phyloP scores from a whole-genome alignment of 2,797 vertebrate genomes.

The Gymnocypris eckloni region DNA sequence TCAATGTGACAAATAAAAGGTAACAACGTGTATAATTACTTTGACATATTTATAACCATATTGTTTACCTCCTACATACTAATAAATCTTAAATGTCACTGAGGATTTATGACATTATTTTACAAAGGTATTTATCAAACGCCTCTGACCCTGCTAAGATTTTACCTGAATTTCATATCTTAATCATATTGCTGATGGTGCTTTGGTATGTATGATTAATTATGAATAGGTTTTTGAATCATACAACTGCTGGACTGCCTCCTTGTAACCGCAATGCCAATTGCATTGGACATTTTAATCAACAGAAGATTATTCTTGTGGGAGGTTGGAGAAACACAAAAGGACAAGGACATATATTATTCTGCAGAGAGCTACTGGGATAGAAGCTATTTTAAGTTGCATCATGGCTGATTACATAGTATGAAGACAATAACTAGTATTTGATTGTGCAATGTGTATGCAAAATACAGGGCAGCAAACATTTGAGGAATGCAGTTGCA shows the following conservation, averaged over 20 bases:
- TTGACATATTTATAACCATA: neutral
- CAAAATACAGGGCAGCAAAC: neutral
- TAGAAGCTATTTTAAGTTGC: conserved; percentile 6
- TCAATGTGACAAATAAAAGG: conserved; percentile 7
- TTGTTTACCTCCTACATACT: conserved; percentile 7
- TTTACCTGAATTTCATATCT: conserved; percentile 20
- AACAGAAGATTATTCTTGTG: conserved; percentile 16
- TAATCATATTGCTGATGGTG: neutral
- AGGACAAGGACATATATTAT: conserved; percentile 9
- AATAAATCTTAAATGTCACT: conserved; percentile 15
- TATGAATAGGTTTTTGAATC: conserved; percentile 41
- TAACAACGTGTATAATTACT: conserved; percentile 5
- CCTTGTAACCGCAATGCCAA: conserved; percentile 7
- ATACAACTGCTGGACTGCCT: conserved; percentile 6
- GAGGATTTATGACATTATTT: conserved; percentile 5
- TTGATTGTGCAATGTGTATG: neutral
- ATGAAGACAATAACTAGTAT: neutral
- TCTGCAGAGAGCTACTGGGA: neutral
- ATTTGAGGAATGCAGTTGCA: neutral
- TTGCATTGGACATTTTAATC: conserved; percentile 40
- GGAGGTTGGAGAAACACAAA: neutral
- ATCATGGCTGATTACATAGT: neutral
- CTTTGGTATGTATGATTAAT: conserved; percentile 46
- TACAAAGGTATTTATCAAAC: conserved; percentile 11
- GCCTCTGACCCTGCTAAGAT: conserved; percentile 1